Evolutionary conservation across 2,888 invertebrate genomes (phyloP).

Genomic region (Philhelius pedissequus): DNA sequence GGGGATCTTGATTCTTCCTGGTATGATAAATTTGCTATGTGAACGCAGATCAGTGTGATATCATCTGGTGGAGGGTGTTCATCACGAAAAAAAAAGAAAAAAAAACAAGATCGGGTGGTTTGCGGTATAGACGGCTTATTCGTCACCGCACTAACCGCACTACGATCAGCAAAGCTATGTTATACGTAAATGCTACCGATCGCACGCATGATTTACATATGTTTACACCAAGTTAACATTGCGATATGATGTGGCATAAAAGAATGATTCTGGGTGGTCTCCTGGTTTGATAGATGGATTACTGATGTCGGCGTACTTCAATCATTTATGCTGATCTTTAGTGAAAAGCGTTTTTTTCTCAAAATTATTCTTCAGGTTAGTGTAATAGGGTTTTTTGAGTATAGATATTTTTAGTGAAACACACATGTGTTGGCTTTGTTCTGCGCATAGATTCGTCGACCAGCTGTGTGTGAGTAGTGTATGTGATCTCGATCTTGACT

Average conservation of each 20-base stretch:
- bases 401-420: constrained; percentile 20
- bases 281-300: constrained; percentile 60
- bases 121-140: constrained; percentile 39
- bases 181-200: constrained; percentile 44
- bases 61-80: constrained; percentile 24
- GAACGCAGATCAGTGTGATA: constrained; percentile 37
- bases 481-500: constrained; percentile 54
- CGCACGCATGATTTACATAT: constrained; percentile 67
- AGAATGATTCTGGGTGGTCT: constrained; percentile 57
- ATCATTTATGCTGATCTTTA: constrained; percentile 40
- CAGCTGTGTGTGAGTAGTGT: neutral
- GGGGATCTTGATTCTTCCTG: constrained; percentile 44
- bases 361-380: constrained; percentile 8
- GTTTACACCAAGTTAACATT: constrained; percentile 69
- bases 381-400: neutral
- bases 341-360: constrained; percentile 31
- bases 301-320: constrained; percentile 67
- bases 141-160: constrained; percentile 56
- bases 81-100: neutral
- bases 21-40: constrained; percentile 39
- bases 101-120: too few species aligned
- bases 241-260: constrained; percentile 59
- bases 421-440: constrained; percentile 57
- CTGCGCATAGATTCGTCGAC: constrained; percentile 25
- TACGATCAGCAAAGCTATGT: constrained; percentile 51